Evolutionary conservation across 2,113 vertebrate species (phyloP), one percentile per base, ranked within the genome.

Genomic region (Gambusia affinis): DNA sequence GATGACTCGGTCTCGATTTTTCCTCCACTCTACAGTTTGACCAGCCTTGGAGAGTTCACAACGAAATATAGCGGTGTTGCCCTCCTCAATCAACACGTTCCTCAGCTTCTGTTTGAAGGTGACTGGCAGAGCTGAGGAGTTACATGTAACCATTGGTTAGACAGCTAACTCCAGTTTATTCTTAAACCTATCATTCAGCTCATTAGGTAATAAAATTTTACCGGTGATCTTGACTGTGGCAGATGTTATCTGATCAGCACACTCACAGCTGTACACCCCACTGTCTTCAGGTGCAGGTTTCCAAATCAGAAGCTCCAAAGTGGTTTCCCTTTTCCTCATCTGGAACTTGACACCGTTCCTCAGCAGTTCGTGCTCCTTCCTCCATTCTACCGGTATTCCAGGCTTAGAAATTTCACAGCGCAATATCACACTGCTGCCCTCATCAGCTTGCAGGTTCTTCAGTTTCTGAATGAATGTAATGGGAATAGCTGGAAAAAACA

Each of bases 321-420:
- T 64, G 4, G 84, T 85, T n/a, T 95, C 95, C 74, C 79, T 87
- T 81, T 87, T 95, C 79, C 84, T 95, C 6, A 94, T 92, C 82
- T 96, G 94, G 86, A 93, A 91, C 71, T 95, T 97, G 37, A 88
- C 81, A 0, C 94, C 91, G 0, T 94, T 94, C 72, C 73, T 93
- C 44, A 98, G 84, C 17, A 90, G 87, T 29, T 92, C 77, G 1
- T 95, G 87, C 0, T 86, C 95, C 79, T 94, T 97, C 80, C 89
- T 94, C 96, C 97, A 98, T 77, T 95, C 94, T 0, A 95, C 94
- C 0, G 89, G 86, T 14, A 93, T 83, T 24, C 91, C 93, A 0
- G 93, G 68, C 88, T 93, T 96, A 79, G 96, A 96, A 73, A 98
- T 88, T 90, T 96, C 95, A n/a, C 96, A 97, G 77, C 93, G 94